A percentile compares a stretch with the other conserved stretches of the same genome.
phyloP scores from a whole-genome alignment of 2,888 invertebrate genomes.

The Allacma fusca region DNA sequence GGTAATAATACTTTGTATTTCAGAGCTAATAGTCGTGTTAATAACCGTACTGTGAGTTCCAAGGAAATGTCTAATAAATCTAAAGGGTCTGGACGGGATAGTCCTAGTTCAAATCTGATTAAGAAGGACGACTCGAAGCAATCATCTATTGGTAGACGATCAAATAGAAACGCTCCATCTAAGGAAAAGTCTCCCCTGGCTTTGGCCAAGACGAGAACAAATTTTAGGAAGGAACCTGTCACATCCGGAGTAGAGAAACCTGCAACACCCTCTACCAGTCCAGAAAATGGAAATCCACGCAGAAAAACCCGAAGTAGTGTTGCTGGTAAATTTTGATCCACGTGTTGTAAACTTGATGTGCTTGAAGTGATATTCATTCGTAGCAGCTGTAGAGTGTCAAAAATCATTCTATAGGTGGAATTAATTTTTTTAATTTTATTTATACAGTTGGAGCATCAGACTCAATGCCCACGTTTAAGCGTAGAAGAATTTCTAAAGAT shows the following conservation, averaged over 20 bases:
- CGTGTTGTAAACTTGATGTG: too few relatives aligned
- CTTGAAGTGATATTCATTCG: too few relatives aligned
- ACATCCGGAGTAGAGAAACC: constrained; percentile 33
- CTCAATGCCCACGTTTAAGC: constrained; percentile 48
- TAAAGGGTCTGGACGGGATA: constrained; percentile 44
- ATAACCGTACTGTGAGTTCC: constrained; percentile 44
- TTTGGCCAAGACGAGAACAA: constrained; percentile 57
- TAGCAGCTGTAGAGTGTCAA: too few relatives aligned
- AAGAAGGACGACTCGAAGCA: constrained; percentile 47
- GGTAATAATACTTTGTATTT: too few relatives aligned
- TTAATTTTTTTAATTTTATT: too few relatives aligned
- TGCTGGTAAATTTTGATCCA: constrained; percentile 45
- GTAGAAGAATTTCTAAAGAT: constrained; percentile 57
- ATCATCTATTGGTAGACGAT: constrained; percentile 44
- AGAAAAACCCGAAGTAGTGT: constrained; percentile 61
- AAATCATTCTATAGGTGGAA: too few relatives aligned
- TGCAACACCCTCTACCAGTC: constrained; percentile 46
- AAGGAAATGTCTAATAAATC: constrained; percentile 45
- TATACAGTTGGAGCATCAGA: constrained; percentile 51
- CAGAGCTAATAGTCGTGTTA: constrained; percentile 50
- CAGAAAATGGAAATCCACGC: constrained; percentile 59
- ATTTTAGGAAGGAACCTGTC: constrained; percentile 45
- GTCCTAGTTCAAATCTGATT: constrained; percentile 37
- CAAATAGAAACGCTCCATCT: constrained; percentile 46
- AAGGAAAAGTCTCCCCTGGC: constrained; percentile 56